Conservation (phyloP, 2,888 invertebrate species). For the Smittia aterrima region DNA sequence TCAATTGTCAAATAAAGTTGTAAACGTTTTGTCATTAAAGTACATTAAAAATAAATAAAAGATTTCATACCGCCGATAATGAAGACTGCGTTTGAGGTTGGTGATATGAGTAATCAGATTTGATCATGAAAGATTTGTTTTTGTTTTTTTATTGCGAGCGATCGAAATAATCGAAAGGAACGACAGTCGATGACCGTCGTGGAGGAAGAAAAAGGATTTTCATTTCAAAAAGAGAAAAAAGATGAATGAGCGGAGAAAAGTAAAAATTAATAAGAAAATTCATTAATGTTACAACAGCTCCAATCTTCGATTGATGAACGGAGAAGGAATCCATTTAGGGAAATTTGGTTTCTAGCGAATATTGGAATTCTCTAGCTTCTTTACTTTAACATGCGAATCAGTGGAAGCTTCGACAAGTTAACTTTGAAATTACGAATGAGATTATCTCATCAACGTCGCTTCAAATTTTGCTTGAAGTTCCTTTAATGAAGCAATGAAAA, state of each 20-base stretch:
- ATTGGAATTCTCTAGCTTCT: constrained; percentile 14
- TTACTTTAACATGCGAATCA: not conserved
- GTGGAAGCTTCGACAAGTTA: not conserved
- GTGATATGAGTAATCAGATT: constrained; percentile 27
- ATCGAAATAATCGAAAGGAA: too few species aligned
- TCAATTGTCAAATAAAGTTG: too few species aligned
- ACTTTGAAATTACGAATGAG: too few species aligned
- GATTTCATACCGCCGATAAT: constrained; percentile 38
- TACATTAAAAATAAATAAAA: not conserved
- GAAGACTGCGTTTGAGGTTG: constrained; percentile 35
- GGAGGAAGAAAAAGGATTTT: not conserved
- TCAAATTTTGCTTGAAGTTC: constrained; percentile 1
- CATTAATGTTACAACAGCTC: not conserved
- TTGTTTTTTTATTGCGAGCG: not conserved
- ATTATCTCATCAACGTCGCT: not conserved
- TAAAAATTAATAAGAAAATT: constrained; percentile 28
- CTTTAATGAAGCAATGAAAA: not conserved
- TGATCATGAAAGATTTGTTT: not conserved
- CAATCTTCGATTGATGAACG: too few species aligned
- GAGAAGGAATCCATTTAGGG: not conserved
- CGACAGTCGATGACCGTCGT: too few species aligned
- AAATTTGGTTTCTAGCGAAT: constrained; percentile 10
- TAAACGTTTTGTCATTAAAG: too few species aligned
- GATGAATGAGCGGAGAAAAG: constrained; percentile 26
- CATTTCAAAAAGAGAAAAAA: constrained; percentile 13